Base-by-base conservation (phyloP, 2,113 vertebrate genomes). In the Miniopterus natalensis region DNA sequence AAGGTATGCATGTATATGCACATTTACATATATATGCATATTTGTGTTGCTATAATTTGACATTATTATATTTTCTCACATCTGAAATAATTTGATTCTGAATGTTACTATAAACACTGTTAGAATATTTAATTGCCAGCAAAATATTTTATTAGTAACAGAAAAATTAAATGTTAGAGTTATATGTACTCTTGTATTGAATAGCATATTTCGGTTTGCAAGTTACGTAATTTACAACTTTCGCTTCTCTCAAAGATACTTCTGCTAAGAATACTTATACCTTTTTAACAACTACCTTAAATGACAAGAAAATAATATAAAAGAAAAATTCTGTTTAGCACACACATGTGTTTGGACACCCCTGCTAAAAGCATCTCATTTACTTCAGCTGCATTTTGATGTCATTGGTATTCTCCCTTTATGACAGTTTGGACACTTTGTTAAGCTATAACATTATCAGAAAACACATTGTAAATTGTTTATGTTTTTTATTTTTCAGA, bases 211-310 rank as follows among this genome's bases (percentile, higher is more conserved):
- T 93, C 45, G 0, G 1, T 81, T 65, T 87, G 15, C 13, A 55
- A 42, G 5, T 79, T 36, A 59, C 21, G 25, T 53, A 25, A 45
- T 36, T 53, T 61, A 36, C 47, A 86, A 51, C 4, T 70, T 77
- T 83, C 36, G 4, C 10, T 71, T 59, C 18, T 73, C 45, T 87
- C 47, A 53, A 88, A 87, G 21, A 88, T 68, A 84, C 1, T 8
- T 49, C 51, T 68, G 9, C 66, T 59, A 47, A 36, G 9, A 40
- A 51, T 68, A 49, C 2, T 88, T 84, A 65, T 8, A 86, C 3
- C 84, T 91, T 53, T 68, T 91, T 40, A 84, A 71, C 2, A 84
- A 75, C 21, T 8, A 57, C 49, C 55, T 51, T 75, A 74, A 68
- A 36, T 29, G 5, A 2, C 36, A 27, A 68, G 15, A 11, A 68